Evolutionary conservation across 2,797 vertebrate genomes (phyloP).

Genomic region (Lacerta viridis): DNA sequence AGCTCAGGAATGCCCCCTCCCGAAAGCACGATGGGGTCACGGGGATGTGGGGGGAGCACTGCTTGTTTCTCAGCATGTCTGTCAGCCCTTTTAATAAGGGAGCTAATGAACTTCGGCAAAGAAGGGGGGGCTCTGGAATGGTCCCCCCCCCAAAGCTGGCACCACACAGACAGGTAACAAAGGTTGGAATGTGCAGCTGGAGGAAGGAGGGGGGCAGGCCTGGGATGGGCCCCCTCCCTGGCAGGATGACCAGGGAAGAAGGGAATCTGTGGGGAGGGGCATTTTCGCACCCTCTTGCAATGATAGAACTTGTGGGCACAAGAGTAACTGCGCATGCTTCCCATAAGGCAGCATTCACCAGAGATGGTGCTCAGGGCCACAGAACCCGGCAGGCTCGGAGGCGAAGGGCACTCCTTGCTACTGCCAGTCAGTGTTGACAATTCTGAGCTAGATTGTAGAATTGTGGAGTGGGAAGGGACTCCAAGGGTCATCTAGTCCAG

Average conservation of each 20-base stretch:
- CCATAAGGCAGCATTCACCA: too few relatives aligned
- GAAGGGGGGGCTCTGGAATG: neutral
- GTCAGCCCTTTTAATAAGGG: constrained; percentile 53
- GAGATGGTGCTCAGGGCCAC: neutral
- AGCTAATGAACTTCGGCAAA: constrained; percentile 14
- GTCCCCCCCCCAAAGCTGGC: neutral
- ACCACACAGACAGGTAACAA: constrained; percentile 51
- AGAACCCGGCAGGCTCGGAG: neutral
- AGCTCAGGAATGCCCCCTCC: neutral
- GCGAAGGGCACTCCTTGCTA: too few relatives aligned
- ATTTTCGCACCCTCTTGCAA: neutral
- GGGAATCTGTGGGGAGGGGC: too few relatives aligned
- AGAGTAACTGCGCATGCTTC: too few relatives aligned
- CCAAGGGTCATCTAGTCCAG: too few relatives aligned
- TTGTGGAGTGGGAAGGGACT: too few relatives aligned
- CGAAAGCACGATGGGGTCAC: too few relatives aligned
- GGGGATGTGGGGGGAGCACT: neutral
- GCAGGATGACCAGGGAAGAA: neutral
- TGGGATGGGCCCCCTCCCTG: neutral
- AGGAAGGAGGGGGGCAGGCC: neutral
- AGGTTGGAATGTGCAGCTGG: constrained; percentile 53
- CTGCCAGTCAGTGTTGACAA: too few relatives aligned
- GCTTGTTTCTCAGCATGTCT: constrained; percentile 15
- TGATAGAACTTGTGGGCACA: neutral
- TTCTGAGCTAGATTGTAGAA: too few relatives aligned